Evolutionary conservation across 2,113 vertebrate species (phyloP).

Genomic region (Semnornis frantzii): DNA sequence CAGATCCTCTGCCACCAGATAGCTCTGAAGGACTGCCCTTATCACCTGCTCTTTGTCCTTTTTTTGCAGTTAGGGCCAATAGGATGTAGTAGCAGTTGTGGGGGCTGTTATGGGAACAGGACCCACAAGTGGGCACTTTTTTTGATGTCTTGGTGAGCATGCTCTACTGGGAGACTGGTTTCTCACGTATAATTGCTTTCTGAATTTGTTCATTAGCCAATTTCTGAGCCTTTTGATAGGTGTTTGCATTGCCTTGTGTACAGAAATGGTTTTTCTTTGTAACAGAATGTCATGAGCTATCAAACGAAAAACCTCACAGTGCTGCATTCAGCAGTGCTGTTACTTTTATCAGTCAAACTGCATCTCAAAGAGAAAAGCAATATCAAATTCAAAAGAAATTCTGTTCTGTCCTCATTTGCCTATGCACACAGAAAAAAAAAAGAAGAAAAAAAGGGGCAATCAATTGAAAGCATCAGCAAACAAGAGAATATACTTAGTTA

Average conservation of each 20-base stretch:
- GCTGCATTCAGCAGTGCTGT: background rate
- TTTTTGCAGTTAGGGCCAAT: background rate
- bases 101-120: background rate
- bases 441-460: conserved; percentile 7
- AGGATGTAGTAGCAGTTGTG: background rate
- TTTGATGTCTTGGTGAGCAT: background rate
- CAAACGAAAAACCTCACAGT: background rate
- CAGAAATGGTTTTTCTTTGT: background rate
- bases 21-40: background rate
- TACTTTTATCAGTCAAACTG: conserved; percentile 34
- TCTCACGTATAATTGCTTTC: background rate
- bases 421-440: background rate
- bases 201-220: background rate
- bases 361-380: conserved; percentile 16
- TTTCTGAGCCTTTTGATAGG: background rate
- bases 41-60: background rate
- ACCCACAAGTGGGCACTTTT: background rate
- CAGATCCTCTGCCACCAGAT: background rate
- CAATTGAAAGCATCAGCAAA: conserved; percentile 35
- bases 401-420: conserved; percentile 24
- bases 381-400: background rate
- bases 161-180: background rate
- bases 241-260: background rate
- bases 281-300: background rate
- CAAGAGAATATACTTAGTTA: conserved; percentile 53